Percentiles rank a stretch among this genome's conserved stretches.
Evolutionary conservation across 2,797 vertebrate genomes (phyloP).

Genomic region (Acanthiza pusilla): DNA sequence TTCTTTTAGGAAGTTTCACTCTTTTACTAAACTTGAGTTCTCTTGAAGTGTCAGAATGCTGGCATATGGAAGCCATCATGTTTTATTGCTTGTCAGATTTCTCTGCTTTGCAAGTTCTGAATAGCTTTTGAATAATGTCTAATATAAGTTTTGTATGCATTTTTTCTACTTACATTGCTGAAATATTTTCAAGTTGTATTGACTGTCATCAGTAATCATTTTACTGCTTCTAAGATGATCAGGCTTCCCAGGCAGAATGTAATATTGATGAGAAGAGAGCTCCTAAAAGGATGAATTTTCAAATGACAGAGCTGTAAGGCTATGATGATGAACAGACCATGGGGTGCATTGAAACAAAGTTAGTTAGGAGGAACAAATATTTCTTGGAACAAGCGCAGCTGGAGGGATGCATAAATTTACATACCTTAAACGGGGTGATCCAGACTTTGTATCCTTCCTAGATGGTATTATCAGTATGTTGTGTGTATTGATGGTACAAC

Average conservation of each 20-base stretch:
- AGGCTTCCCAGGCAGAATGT: not conserved
- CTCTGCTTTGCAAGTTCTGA: not conserved
- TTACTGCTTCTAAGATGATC: not conserved
- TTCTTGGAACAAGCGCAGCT: not conserved
- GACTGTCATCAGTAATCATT: not conserved
- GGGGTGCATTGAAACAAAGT: not conserved
- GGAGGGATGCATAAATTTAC: not conserved
- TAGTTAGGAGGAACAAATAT: not conserved
- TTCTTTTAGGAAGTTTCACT: not conserved
- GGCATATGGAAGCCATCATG: not conserved
- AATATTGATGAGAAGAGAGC: not conserved
- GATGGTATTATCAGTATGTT: not conserved
- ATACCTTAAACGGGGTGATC: not conserved
- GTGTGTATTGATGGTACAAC: not conserved
- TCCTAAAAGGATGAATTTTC: not conserved
- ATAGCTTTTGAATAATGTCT: not conserved
- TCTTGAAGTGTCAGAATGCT: not conserved
- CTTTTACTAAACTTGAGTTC: not conserved
- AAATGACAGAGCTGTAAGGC: not conserved
- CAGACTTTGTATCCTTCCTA: not conserved
- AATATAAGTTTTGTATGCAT: not conserved
- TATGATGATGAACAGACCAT: not conserved
- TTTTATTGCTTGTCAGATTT: constrained; percentile 3
- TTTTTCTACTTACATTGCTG: not conserved
- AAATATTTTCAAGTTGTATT: not conserved